Evolutionary conservation across 2,113 vertebrate genomes (phyloP).

Genomic region (Dunckerocampus dactyliophorus): DNA sequence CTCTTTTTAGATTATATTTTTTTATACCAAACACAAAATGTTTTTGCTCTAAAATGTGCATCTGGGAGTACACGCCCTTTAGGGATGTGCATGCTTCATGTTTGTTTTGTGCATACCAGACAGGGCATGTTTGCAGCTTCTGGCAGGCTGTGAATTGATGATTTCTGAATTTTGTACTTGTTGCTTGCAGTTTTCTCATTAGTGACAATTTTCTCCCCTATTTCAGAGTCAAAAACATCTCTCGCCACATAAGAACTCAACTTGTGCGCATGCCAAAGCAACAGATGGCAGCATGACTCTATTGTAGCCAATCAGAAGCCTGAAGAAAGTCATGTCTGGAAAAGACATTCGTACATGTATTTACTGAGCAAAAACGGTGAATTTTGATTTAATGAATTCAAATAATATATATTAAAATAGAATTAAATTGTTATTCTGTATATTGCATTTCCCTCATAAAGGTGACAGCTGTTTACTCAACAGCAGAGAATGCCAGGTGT

Average conservation of each 20-base stretch:
- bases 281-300: too few species aligned
- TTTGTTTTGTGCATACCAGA: conserved; percentile 3
- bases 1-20: background rate
- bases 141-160: background rate
- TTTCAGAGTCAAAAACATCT: too few species aligned
- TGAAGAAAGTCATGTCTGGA: background rate
- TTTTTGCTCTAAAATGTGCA: background rate
- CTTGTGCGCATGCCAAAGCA: too few species aligned
- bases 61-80: background rate
- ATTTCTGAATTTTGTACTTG: conserved; percentile 1
- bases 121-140: conserved; percentile 2
- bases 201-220: background rate
- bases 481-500: too few species aligned
- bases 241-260: too few species aligned
- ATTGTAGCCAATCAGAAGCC: background rate
- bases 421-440: too few species aligned
- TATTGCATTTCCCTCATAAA: too few species aligned
- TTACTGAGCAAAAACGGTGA: background rate
- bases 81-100: background rate
- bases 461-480: too few species aligned
- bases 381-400: too few species aligned
- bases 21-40: background rate
- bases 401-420: too few species aligned
- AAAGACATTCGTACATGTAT: background rate
- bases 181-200: conserved; percentile 3